These are phyloP conservation scores for Remorina albescens DNA, from an alignment of 2,797 vertebrate species.

Conservation along the genomic window DNA sequence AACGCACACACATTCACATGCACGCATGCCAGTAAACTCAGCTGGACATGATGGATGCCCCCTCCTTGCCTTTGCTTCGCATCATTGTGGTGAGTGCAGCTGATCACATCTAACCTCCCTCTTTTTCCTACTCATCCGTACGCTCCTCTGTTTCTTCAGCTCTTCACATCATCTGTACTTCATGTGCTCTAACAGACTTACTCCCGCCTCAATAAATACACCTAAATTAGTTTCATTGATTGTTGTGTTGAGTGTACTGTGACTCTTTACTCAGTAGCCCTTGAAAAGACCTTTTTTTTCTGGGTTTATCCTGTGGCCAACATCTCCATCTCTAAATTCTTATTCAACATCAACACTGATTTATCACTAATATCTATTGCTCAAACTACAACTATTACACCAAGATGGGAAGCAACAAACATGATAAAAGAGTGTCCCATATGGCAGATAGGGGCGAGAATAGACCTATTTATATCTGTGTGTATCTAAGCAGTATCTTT, in stretches of 20 bases:
- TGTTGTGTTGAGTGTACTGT: constrained; percentile 27
- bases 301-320: constrained; percentile 25
- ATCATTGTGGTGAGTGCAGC: constrained; percentile 64
- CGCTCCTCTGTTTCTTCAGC: constrained; percentile 11
- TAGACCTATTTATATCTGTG: constrained; percentile 25
- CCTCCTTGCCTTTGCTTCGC: constrained; percentile 54
- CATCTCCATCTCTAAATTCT: constrained; percentile 29
- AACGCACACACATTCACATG: constrained; percentile 18
- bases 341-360: constrained; percentile 6
- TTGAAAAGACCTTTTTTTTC: constrained; percentile 36
- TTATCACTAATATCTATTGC: neutral
- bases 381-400: constrained; percentile 8
- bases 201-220: constrained; percentile 55
- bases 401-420: constrained; percentile 30
- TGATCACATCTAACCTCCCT: constrained; percentile 55
- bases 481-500: constrained; percentile 22
- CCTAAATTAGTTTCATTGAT: constrained; percentile 64
- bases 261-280: constrained; percentile 32
- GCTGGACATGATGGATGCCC: constrained; percentile 76
- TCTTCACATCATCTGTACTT: constrained; percentile 35
- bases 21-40: constrained; percentile 26
- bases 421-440: constrained; percentile 13
- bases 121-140: constrained; percentile 26
- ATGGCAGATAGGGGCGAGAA: constrained; percentile 10
- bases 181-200: constrained; percentile 51